Conservation (phyloP, 1,140 invertebrate species). For the Delia radicum region DNA sequence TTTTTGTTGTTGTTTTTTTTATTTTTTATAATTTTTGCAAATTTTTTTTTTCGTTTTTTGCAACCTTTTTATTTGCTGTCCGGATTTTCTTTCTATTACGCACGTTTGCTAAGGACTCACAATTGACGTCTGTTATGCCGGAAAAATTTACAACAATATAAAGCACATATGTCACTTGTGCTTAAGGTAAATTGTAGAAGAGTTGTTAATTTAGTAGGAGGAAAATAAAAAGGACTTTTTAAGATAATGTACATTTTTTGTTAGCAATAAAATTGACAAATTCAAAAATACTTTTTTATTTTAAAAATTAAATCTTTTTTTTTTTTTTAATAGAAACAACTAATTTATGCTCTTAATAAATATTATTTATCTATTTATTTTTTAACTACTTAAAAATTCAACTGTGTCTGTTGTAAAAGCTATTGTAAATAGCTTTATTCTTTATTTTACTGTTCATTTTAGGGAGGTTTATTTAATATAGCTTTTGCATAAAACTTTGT, state of each 20-base stretch:
- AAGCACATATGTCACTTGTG: conserved; percentile 34
- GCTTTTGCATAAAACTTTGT: too few species aligned
- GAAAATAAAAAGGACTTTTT: background rate
- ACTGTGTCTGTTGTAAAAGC: background rate
- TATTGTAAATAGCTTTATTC: background rate
- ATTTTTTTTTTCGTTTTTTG: background rate
- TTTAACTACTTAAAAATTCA: background rate
- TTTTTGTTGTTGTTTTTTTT: too few species aligned
- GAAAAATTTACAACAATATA: conserved; percentile 54
- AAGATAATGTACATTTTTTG: background rate
- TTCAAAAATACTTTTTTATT: too few species aligned
- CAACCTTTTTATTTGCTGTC: background rate
- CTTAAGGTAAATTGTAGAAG: background rate
- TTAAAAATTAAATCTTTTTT: background rate
- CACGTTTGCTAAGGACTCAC: conserved; percentile 1
- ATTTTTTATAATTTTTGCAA: background rate
- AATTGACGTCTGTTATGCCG: conserved; percentile 52
- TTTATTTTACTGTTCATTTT: background rate
- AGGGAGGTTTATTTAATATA: background rate
- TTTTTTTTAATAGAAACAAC: too few species aligned
- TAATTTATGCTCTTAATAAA: too few species aligned
- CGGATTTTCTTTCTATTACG: background rate
- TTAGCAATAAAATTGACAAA: too few species aligned
- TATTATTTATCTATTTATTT: background rate
- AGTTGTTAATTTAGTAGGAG: background rate